Conservation (phyloP, 2,113 vertebrate species). For the Sylvia atricapilla region DNA sequence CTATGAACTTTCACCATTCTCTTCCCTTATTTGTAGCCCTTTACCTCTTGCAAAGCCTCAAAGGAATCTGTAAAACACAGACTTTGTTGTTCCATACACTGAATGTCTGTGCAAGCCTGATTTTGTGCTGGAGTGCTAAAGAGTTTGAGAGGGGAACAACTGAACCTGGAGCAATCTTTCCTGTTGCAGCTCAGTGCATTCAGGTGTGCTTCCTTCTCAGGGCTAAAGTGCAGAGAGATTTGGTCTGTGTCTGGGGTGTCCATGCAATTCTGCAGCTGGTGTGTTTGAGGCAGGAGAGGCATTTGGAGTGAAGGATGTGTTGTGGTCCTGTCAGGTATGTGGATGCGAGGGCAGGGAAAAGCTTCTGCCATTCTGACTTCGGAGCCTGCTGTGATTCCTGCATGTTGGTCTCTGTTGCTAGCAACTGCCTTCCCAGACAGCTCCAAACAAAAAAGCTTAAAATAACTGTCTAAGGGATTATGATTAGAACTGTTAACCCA, state of each 20-base stretch:
- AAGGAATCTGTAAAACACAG: not conserved
- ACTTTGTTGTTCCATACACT: not conserved
- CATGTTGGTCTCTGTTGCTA: constrained; percentile 46
- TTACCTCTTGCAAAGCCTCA: not conserved
- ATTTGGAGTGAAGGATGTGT: not conserved
- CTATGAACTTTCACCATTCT: not conserved
- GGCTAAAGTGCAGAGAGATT: not conserved
- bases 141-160: not conserved
- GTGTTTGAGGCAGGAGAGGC: not conserved
- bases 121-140: not conserved
- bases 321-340: not conserved
- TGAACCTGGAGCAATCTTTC: not conserved
- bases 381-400: not conserved
- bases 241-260: not conserved
- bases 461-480: constrained; percentile 64
- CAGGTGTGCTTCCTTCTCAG: not conserved
- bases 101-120: not conserved
- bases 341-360: not conserved
- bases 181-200: not conserved
- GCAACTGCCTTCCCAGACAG: constrained; percentile 66
- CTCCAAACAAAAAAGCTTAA: constrained; percentile 70
- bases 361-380: not conserved
- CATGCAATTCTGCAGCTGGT: not conserved
- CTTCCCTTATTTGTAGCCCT: not conserved
- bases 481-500: constrained; percentile 33